Base-by-base conservation (phyloP, 1,140 invertebrate species). In the Atopsyche davidsoni region DNA sequence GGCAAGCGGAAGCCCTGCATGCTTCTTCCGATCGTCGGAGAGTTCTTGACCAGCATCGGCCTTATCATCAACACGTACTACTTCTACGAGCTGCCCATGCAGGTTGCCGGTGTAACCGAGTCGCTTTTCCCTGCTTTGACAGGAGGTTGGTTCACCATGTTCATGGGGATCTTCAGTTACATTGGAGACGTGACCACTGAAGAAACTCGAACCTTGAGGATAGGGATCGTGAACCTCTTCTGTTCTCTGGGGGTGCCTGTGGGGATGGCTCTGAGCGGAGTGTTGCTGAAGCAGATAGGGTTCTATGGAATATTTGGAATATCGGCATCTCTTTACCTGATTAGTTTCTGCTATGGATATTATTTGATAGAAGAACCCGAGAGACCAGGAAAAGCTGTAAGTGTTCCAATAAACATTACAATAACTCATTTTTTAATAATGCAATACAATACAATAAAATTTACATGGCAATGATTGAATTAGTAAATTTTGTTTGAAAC, bases 151-250 rank as follows among this genome's bases (percentile, higher is more conserved):
- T 87, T 91, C 58, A 88, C 87, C 13, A 86, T 92, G 80, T 82
- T 92, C 53, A 91, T 92, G 83, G 86, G 86, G 10, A 82, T 88
- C 23, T 93, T 92, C 64, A 92, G 89, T 64, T 93, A 92, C 60
- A 86, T 94, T 31, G 86, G 82, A 1, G 89, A 93, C 63, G 83
- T 91, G 6, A 91, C 89, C 0, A 82, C 82, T 4, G 78, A 86
- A 42, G 81, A 87, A 64, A 84, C 81, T 47, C 78, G 89, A 49
- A 93, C 90, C 0, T 71, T 88, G 10, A 67, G 89, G 46, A 88
- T 93, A 53, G 88, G 87, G 11, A 81, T 92, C 21, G 82, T 89
- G 51, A 93, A 88, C 67, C 75, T 89, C 4, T 87, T 87, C 60
- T 81, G 86, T 59, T 88, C 85, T 0, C 69, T 89, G 38, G 86